Evolutionary conservation across 2,797 vertebrate genomes (phyloP).

Genomic region (Microctenopoma lineatum): DNA sequence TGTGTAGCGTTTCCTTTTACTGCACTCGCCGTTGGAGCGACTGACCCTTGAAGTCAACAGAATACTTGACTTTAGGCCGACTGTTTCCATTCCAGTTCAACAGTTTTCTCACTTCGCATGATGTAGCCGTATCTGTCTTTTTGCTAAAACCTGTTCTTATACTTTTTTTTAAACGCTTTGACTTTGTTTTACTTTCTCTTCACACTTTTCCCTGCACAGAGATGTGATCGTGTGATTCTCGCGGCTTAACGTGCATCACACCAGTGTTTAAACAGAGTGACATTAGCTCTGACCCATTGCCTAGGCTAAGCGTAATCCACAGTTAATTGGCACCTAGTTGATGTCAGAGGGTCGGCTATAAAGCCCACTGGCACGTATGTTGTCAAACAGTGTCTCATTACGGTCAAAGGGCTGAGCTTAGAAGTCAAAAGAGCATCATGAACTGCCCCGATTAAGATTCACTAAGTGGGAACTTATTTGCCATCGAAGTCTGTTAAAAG

Average conservation of each 20-base stretch:
- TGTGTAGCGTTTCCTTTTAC: slow-evolving; percentile 30
- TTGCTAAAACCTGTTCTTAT: neutral
- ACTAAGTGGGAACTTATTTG: slow-evolving; percentile 48
- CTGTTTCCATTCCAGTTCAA: slow-evolving; percentile 2
- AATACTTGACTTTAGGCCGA: slow-evolving; percentile 26
- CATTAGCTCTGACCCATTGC: slow-evolving; percentile 78
- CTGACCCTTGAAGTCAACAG: slow-evolving; percentile 37
- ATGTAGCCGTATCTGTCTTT: neutral
- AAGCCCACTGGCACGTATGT: slow-evolving; percentile 78
- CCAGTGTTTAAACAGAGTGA: slow-evolving; percentile 73
- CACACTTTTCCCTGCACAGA: neutral
- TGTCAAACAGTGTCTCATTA: slow-evolving; percentile 83
- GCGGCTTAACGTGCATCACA: slow-evolving; percentile 54
- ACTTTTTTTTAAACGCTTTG: too few relatives aligned
- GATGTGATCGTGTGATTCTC: slow-evolving; percentile 49
- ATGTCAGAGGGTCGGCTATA: slow-evolving; percentile 75
- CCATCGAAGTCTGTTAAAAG: slow-evolving; percentile 49
- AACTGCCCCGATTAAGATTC: slow-evolving; percentile 63
- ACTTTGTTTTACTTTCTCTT: slow-evolving; percentile 16
- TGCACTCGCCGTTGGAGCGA: slow-evolving; percentile 20
- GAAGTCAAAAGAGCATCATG: slow-evolving; percentile 77
- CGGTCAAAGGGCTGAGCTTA: slow-evolving; percentile 76
- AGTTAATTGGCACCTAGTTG: slow-evolving; percentile 85
- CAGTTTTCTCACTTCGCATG: neutral
- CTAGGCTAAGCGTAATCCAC: slow-evolving; percentile 83